Evolutionary conservation across 2,113 vertebrate genomes (phyloP).

Genomic region (Proteles cristata): DNA sequence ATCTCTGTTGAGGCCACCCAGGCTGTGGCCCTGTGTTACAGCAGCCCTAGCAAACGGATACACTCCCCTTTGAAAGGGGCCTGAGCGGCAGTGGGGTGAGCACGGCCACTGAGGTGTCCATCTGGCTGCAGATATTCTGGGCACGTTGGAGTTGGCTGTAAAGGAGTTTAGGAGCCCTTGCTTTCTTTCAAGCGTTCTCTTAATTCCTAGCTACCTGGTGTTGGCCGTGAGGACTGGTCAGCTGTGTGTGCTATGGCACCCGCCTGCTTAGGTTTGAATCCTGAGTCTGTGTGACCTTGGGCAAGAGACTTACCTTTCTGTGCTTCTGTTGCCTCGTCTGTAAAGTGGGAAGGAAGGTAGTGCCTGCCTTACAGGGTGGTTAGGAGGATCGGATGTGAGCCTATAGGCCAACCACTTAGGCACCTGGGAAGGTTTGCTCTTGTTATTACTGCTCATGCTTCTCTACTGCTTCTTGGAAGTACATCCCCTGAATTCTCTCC

Average conservation of each 20-base stretch:
- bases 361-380: background rate
- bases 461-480: background rate
- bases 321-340: background rate
- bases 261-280: background rate
- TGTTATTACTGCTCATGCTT: accelerated
- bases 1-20: background rate
- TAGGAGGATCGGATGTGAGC: background rate
- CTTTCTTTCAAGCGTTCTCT: background rate
- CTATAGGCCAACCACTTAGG: background rate
- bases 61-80: background rate
- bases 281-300: background rate
- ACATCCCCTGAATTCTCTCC: background rate
- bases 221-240: background rate
- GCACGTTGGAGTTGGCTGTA: background rate
- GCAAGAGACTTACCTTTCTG: background rate
- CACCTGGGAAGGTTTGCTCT: background rate
- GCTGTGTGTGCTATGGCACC: background rate
- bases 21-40: background rate
- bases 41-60: too few species aligned
- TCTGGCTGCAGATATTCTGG: accelerated
- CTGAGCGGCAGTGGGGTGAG: accelerated
- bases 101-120: accelerated
- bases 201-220: background rate
- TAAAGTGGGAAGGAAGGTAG: background rate
- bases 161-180: background rate